Base-by-base conservation (phyloP, 2,888 invertebrate species). In the Pheosia gnoma region DNA sequence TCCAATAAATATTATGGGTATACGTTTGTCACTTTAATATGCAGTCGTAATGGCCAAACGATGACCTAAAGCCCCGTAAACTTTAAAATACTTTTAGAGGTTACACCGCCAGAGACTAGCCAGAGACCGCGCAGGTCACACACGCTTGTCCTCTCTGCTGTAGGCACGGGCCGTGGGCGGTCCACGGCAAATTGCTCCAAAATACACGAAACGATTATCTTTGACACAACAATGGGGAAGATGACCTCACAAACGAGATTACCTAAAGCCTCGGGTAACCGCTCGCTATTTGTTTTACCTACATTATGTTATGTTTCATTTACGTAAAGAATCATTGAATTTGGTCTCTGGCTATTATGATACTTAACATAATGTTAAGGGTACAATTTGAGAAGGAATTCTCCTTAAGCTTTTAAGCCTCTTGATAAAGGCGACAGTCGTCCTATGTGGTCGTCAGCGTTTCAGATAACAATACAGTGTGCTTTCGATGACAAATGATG, bases 181-280 rank as follows among this genome's bases (percentile, higher is more conserved):
- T 80, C 78, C 73, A 68, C 78, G 80, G 80, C 79, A 86, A 88
- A 89, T 89, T 87, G 85, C 86, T 87, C 88, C 85, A 87, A 89
- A 91, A 91, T 84, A 87, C 84, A 90, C 86, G 84, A 87, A 88
- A 86, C 86, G 79, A 86, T 90, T 86, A 89, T 89, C 84, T 89
- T 87, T 85, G 88, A 85, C 87, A 86, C 84, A 87, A 91, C 89
- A 91, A 91, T 90, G 86, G 86, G 74, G 67, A 75, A 84, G 85
- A 86, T 88, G 90, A 88, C 91, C 91, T 91, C 90, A 87, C 74
- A 75, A 74, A 81, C 74, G 71, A 83, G 82, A 87, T 85, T 84
- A 25, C 25, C 25, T 25, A 79, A 81, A 85, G 75, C 77, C 80
- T 82, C 79, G 72, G 74, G 75, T 77, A 79, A 76, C 74, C 72